Evolutionary conservation across 2,113 vertebrate species (phyloP), one percentile per base, ranked within the genome.

Genomic region (Mugil cephalus): DNA sequence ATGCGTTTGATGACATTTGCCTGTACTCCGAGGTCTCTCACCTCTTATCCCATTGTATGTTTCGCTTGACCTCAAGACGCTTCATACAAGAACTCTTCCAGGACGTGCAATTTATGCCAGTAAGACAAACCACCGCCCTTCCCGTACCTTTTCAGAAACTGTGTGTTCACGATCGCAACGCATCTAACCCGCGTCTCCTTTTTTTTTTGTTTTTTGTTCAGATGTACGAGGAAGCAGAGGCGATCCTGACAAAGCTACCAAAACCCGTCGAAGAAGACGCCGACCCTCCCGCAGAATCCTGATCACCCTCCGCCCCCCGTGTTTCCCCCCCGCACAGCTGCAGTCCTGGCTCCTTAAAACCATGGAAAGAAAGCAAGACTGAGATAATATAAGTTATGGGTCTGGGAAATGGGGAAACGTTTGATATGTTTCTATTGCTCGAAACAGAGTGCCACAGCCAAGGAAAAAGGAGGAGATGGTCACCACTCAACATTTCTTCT

Each of bases 71-170:
- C 1, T 98, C 97, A 12, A 94, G 98, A 66, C 96, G 98, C 65
- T 99, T 99, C 91, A 98, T 99, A 90, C 98, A 99, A 89, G 98
- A 99, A 68, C 95, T 99, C 3, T 99, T 99, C 92, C 98, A 99
- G 65, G 98, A 99, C 76, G 97, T 99, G 75, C 98, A 98, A 81
- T 99, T 99, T 92, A 93, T 96, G 92, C 96, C 97, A 77, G 98
- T 99, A 91, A 83, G 71, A 42, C 8, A n/a, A 64, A 19, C 19
- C 1, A 1, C 34, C 34, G 47, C 35, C 48, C 8, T n/a, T 1
- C 6, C 14, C 18, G 13, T 42, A 17, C 2, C 4, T 47, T 47
- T 19, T 24, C 12, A 38, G 2, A 58, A 42, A 34, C 0, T n/a
- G 6, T 8, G 30, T 19, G 45, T 8, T 30, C 24, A 12, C 10